phyloP scores from a whole-genome alignment of 1,140 invertebrate genomes.

The Oedothorax gibbosus region DNA sequence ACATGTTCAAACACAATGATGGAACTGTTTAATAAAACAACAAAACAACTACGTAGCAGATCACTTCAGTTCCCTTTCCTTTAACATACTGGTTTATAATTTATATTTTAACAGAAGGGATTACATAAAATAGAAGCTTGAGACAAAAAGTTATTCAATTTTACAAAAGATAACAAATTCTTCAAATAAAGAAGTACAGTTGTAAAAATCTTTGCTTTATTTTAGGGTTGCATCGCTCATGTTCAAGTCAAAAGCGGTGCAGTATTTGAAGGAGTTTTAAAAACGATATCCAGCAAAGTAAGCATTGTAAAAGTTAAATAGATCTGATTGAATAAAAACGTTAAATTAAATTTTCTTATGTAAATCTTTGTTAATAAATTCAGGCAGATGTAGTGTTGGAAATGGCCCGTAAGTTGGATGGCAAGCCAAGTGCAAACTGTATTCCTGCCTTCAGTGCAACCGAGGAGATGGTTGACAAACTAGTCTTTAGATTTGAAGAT shows the following conservation, averaged over 20 bases:
- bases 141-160: too few relatives aligned
- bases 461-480: conserved; percentile 80
- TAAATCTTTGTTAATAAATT: conserved; percentile 9
- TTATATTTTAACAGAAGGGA: too few relatives aligned
- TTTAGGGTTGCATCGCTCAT: conserved; percentile 67
- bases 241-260: conserved; percentile 83
- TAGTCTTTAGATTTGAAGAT: conserved; percentile 86
- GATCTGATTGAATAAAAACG: neutral
- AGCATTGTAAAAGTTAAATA: conserved; percentile 18
- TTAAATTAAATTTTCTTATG: neutral
- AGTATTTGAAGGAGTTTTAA: conserved; percentile 87
- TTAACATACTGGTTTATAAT: too few relatives aligned
- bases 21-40: too few relatives aligned
- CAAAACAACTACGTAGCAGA: too few relatives aligned
- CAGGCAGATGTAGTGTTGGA: conserved; percentile 84
- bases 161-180: too few relatives aligned
- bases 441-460: conserved; percentile 64
- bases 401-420: conserved; percentile 83
- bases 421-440: conserved; percentile 70
- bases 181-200: too few relatives aligned
- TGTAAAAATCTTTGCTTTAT: conserved; percentile 29
- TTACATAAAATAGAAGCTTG: too few relatives aligned
- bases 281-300: conserved; percentile 81
- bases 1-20: too few relatives aligned
- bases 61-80: too few relatives aligned